Evolutionary conservation across 2,113 vertebrate species (phyloP).

Genomic region (Xiphorhynchus elegans): DNA sequence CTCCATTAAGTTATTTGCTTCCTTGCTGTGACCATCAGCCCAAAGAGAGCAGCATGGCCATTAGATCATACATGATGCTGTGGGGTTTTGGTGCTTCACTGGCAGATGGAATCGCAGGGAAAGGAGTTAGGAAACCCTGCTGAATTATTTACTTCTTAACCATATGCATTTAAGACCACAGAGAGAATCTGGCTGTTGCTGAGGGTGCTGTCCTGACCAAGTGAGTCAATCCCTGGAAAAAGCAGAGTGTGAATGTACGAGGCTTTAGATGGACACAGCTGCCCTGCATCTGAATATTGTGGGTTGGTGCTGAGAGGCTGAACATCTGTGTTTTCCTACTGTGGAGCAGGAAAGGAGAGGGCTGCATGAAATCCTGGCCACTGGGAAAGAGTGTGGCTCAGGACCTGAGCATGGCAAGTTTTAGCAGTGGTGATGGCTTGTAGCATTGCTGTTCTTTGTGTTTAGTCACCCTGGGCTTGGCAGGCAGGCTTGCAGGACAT

Average conservation of each 20-base stretch:
- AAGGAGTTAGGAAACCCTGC: not conserved
- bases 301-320: not conserved
- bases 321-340: not conserved
- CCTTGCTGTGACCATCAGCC: not conserved
- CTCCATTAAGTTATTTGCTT: constrained; percentile 33
- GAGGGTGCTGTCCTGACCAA: not conserved
- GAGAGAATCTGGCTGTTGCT: not conserved
- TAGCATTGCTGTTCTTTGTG: not conserved
- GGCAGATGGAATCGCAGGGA: not conserved
- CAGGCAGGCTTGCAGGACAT: not conserved
- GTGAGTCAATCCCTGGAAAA: not conserved
- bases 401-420: not conserved
- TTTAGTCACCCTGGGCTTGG: not conserved
- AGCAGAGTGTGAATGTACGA: not conserved
- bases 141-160: not conserved
- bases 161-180: not conserved
- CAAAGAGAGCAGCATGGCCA: not conserved
- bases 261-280: constrained; percentile 3
- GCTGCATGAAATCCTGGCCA: not conserved
- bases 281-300: not conserved
- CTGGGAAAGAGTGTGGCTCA: not conserved
- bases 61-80: not conserved
- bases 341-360: not conserved
- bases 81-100: not conserved
- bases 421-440: not conserved